Percentiles rank a stretch among this genome's conserved stretches.
phyloP scores from a whole-genome alignment of 1,140 invertebrate species.

The Cyclina sinensis region DNA sequence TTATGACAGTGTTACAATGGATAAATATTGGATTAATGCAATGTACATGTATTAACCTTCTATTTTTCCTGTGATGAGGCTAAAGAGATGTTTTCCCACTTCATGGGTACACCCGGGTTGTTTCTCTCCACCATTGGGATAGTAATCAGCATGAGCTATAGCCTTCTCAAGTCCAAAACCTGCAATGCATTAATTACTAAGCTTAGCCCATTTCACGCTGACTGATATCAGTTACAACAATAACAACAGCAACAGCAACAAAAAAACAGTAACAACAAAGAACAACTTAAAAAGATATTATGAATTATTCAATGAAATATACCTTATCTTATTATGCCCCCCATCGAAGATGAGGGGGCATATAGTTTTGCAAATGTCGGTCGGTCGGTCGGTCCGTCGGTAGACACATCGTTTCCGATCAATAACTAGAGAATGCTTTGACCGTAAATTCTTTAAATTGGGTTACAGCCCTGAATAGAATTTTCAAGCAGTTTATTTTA shows the following conservation, averaged over 20 bases:
- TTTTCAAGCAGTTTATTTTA: neutral
- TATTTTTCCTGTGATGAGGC: conserved; percentile 40
- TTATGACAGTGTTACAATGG: too few relatives aligned
- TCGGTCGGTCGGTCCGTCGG: too few relatives aligned
- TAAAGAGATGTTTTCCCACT: conserved; percentile 47
- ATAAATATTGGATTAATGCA: neutral
- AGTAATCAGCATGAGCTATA: conserved; percentile 97
- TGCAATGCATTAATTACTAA: conserved; percentile 10
- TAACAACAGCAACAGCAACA: too few relatives aligned
- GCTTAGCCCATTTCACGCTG: too few relatives aligned
- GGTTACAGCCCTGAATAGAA: neutral
- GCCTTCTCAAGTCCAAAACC: conserved; percentile 93
- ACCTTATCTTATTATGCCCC: too few relatives aligned
- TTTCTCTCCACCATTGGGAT: conserved; percentile 86
- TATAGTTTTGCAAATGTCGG: too few relatives aligned
- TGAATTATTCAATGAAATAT: neutral
- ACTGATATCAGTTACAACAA: too few relatives aligned
- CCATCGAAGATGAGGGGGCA: too few relatives aligned
- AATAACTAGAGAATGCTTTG: too few relatives aligned
- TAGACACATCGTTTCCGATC: too few relatives aligned
- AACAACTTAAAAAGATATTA: too few relatives aligned
- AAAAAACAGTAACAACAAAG: too few relatives aligned
- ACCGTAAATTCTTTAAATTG: neutral
- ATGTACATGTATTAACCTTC: neutral
- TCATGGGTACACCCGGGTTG: conserved; percentile 79